Percentiles rank a stretch among this genome's conserved stretches.
Evolutionary conservation across 2,797 vertebrate genomes (phyloP).

Genomic region (Sylvilagus floridanus): DNA sequence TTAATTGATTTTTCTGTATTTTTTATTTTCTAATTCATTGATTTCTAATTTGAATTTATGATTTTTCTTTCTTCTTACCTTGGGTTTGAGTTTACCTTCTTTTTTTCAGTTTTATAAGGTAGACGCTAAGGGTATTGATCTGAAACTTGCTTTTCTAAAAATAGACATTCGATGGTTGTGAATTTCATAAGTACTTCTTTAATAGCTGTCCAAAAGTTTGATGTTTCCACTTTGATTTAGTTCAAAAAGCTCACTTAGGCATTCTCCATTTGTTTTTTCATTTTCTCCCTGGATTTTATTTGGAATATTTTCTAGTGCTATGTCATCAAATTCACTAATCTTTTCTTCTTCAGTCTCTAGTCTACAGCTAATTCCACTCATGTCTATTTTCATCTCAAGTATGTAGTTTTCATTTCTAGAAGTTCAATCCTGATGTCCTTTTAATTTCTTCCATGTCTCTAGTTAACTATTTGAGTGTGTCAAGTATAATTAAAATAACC

Average conservation of each 20-base stretch:
- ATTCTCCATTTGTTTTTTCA: not conserved
- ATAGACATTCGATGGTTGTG: not conserved
- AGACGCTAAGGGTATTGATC: not conserved
- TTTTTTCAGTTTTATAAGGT: not conserved
- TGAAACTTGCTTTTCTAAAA: not conserved
- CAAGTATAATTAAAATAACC: not conserved
- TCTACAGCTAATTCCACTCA: not conserved
- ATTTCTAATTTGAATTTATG: not conserved
- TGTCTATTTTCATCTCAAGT: not conserved
- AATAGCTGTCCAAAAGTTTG: not conserved
- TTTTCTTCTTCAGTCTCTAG: not conserved
- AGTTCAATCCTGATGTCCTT: not conserved
- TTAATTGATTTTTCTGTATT: not conserved
- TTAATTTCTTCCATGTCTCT: not conserved
- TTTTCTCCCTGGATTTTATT: not conserved
- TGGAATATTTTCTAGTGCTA: not conserved
- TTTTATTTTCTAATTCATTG: not conserved
- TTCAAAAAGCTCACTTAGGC: not conserved
- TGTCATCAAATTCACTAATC: not conserved
- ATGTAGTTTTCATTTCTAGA: not conserved
- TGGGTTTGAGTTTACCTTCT: not conserved
- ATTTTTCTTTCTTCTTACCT: not conserved
- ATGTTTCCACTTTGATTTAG: not conserved
- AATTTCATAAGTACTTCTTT: not conserved
- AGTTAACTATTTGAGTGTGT: not conserved